Evolutionary conservation across 2,888 invertebrate species (phyloP).

Genomic region (Sipha maydis): DNA sequence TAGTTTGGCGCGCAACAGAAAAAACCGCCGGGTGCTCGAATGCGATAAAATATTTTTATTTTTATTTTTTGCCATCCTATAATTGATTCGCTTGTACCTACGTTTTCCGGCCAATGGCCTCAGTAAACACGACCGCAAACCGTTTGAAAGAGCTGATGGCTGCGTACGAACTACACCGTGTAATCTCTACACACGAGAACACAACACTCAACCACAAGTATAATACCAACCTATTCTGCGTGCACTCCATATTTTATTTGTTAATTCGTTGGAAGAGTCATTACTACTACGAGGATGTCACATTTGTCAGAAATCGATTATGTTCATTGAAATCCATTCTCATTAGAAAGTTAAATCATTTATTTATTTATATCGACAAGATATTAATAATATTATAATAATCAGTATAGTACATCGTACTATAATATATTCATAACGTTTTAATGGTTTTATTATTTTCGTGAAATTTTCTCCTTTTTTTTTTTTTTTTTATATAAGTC

Average conservation of each 20-base stretch:
- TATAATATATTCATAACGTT: background rate
- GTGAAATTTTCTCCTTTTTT: too few relatives aligned
- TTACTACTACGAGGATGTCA: background rate
- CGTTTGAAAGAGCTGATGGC: background rate
- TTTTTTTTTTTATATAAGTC: too few relatives aligned
- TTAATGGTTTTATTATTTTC: background rate
- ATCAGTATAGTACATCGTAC: background rate
- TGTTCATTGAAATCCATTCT: background rate
- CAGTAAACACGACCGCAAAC: background rate
- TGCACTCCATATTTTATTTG: too few relatives aligned
- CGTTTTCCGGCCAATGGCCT: slow-evolving; percentile 16
- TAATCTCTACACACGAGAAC: background rate
- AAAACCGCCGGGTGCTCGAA: too few relatives aligned
- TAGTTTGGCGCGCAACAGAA: too few relatives aligned
- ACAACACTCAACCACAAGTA: background rate
- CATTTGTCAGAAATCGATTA: too few relatives aligned
- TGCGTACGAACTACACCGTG: background rate
- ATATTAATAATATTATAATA: background rate
- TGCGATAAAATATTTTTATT: background rate
- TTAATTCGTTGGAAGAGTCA: background rate
- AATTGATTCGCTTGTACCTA: background rate
- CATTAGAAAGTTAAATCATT: background rate
- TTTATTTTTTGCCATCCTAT: background rate
- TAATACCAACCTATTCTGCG: too few relatives aligned
- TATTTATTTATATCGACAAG: background rate